A percentile compares a stretch with the other conserved stretches of the same genome.
Evolutionary conservation across 2,797 vertebrate species (phyloP).

Genomic region (Telmatherina bonti): DNA sequence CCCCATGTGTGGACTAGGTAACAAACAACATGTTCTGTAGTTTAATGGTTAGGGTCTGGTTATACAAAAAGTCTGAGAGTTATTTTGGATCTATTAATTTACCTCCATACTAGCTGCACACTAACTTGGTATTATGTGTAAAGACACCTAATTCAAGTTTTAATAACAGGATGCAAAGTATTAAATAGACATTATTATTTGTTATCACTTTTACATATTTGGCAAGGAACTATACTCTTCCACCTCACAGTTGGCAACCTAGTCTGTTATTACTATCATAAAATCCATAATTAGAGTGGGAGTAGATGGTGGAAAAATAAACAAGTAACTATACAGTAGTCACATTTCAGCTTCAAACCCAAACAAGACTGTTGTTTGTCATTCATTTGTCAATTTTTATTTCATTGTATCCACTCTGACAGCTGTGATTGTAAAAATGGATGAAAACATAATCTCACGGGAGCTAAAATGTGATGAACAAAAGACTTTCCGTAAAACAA

Average conservation of each 20-base stretch:
- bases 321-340: background rate
- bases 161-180: background rate
- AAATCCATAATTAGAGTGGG: background rate
- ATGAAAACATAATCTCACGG: background rate
- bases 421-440: background rate
- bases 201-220: background rate
- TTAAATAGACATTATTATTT: background rate
- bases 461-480: background rate
- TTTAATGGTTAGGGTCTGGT: too few relatives aligned
- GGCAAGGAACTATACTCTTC: background rate
- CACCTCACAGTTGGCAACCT: background rate
- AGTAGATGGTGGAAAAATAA: background rate
- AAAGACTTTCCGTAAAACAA: background rate
- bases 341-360: background rate
- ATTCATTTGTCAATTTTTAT: background rate
- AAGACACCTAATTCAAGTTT: background rate
- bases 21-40: too few relatives aligned
- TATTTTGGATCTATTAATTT: background rate
- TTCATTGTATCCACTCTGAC: background rate
- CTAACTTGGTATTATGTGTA: background rate
- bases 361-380: background rate
- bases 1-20: too few relatives aligned
- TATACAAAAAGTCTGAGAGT: too few relatives aligned
- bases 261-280: background rate
- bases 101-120: background rate